Evolutionary conservation across 35 echinoderm and acorn worm species (phyloP).

Genomic region (Apostichopus japonicus): DNA sequence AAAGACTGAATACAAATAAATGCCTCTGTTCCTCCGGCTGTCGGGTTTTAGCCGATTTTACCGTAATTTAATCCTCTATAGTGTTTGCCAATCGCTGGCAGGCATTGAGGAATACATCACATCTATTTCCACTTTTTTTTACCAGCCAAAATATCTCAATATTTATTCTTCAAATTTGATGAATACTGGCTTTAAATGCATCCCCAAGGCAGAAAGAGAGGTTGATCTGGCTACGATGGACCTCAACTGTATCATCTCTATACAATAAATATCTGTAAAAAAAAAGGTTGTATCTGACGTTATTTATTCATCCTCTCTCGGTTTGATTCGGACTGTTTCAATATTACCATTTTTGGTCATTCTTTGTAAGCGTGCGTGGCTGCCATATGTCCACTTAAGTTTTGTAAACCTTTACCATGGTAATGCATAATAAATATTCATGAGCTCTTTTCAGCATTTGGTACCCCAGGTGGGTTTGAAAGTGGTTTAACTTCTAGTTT

Average conservation of each 20-base stretch:
- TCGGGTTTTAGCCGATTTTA: not conserved
- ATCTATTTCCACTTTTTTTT: not conserved
- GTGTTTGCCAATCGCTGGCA: not conserved
- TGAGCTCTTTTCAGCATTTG: no score
- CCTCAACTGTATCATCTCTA: not conserved
- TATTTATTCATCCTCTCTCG: not conserved
- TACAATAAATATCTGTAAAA: not conserved
- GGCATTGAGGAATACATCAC: not conserved
- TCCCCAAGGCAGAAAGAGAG: not conserved
- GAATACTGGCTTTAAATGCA: not conserved
- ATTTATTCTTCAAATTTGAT: slow-evolving; percentile 10
- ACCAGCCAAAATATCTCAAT: not conserved
- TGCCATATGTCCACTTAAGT: no score
- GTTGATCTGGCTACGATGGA: not conserved
- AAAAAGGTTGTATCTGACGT: not conserved
- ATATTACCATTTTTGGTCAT: not conserved
- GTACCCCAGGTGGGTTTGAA: no score
- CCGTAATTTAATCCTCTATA: slow-evolving; percentile 10
- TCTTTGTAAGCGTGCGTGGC: not conserved
- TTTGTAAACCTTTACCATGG: no score
- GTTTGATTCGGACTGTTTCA: not conserved
- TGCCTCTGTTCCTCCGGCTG: not conserved
- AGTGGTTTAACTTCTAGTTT: no score
- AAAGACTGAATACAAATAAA: not conserved
- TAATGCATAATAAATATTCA: no score